These are phyloP conservation scores for Philypnodon macrostomus DNA, from an alignment of 2,797 vertebrate species.

Conservation along the genomic window DNA sequence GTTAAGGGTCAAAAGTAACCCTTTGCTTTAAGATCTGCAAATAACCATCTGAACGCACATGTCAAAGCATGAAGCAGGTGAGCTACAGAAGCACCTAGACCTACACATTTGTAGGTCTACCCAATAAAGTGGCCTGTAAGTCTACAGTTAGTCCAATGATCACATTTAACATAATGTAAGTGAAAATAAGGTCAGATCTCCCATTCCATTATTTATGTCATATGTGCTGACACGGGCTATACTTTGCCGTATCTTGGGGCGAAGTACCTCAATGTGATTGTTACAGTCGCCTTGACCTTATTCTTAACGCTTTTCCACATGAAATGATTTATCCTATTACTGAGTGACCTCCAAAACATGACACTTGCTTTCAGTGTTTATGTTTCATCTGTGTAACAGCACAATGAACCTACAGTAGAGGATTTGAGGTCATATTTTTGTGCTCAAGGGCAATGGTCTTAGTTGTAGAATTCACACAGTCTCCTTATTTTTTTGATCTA, in stretches of 20 bases:
- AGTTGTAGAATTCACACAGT: too few relatives aligned
- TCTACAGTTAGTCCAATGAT: background rate
- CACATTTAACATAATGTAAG: constrained; percentile 3
- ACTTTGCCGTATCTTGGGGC: constrained; percentile 59
- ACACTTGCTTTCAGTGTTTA: constrained; percentile 50
- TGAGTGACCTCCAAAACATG: constrained; percentile 75
- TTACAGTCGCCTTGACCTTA: constrained; percentile 72
- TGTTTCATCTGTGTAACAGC: constrained; percentile 43
- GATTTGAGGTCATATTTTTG: too few relatives aligned
- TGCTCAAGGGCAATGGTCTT: too few relatives aligned
- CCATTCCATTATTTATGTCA: constrained; percentile 71
- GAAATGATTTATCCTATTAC: constrained; percentile 74
- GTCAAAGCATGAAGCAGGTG: too few relatives aligned
- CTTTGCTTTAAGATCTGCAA: too few relatives aligned
- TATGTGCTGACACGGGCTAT: constrained; percentile 72
- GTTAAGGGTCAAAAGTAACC: too few relatives aligned
- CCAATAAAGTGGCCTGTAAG: too few relatives aligned
- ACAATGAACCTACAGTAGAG: constrained; percentile 42
- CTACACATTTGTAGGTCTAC: too few relatives aligned
- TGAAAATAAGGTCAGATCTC: constrained; percentile 28
- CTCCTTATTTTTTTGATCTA: too few relatives aligned
- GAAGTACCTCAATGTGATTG: constrained; percentile 72
- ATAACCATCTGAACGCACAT: too few relatives aligned
- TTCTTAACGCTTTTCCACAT: constrained; percentile 75
- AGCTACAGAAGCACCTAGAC: too few relatives aligned